Percentiles rank a stretch among this genome's conserved stretches.
Conservation (phyloP, 2,113 vertebrate species). For the Vulpes ferrilata region DNA sequence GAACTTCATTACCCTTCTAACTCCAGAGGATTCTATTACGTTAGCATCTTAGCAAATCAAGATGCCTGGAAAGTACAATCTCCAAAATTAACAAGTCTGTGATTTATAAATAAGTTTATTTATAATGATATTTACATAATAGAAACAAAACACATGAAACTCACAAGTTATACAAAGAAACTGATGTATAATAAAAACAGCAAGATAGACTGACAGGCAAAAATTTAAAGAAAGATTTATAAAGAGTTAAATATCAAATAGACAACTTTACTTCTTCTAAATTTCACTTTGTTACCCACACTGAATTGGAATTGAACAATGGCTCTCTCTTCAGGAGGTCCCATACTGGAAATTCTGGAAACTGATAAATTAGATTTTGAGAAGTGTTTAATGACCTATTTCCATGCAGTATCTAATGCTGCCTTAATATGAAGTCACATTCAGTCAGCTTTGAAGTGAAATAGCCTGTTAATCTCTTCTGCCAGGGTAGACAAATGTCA, state of each 20-base stretch:
- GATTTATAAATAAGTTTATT: constrained; percentile 86
- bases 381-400: constrained; percentile 69
- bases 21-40: constrained; percentile 4
- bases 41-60: constrained; percentile 21
- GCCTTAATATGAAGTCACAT: constrained; percentile 62
- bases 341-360: constrained; percentile 53
- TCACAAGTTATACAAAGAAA: constrained; percentile 82
- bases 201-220: constrained; percentile 79
- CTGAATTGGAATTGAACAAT: constrained; percentile 73
- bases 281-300: constrained; percentile 76
- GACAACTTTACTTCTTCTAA: constrained; percentile 76
- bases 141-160: constrained; percentile 80
- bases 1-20: constrained; percentile 15
- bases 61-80: constrained; percentile 44
- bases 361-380: constrained; percentile 46
- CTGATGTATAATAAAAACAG: constrained; percentile 81
- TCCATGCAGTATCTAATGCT: constrained; percentile 74
- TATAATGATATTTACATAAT: constrained; percentile 84
- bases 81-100: constrained; percentile 76
- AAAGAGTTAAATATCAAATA: constrained; percentile 74
- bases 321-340: constrained; percentile 68
- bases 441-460: constrained; percentile 58
- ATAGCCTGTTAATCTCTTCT: constrained; percentile 48
- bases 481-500: constrained; percentile 61
- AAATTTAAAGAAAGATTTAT: constrained; percentile 77